These are phyloP conservation scores for Nibea albiflora DNA, from an alignment of 2,113 vertebrate species.

Conservation along the genomic window DNA sequence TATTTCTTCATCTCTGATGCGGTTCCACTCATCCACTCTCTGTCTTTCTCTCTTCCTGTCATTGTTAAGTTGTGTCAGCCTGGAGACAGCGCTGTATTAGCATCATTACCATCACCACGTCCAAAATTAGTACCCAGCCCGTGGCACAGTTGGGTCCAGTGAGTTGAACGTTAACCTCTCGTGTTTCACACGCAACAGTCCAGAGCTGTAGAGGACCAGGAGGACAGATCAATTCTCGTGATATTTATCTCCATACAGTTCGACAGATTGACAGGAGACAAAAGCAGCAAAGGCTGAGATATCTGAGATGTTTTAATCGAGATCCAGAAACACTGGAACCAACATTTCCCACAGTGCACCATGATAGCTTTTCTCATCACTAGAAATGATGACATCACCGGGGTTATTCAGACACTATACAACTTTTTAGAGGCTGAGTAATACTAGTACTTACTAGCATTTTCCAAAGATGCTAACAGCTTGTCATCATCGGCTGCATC, in stretches of 20 bases:
- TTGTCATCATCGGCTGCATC: too few species aligned
- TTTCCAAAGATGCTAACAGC: neutral
- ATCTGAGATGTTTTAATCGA: too few species aligned
- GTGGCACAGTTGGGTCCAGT: slow-evolving; percentile 20
- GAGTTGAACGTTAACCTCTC: slow-evolving; percentile 40
- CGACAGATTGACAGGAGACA: neutral
- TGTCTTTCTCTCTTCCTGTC: slow-evolving; percentile 38
- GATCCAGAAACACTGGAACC: neutral
- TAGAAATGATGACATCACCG: neutral
- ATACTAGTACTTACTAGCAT: neutral
- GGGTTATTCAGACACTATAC: neutral
- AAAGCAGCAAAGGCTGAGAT: neutral
- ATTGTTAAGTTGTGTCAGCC: slow-evolving; percentile 47
- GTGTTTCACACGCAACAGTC: slow-evolving; percentile 24
- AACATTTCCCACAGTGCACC: neutral
- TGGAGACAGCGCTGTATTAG: slow-evolving; percentile 55
- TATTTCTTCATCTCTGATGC: neutral
- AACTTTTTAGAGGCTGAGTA: neutral
- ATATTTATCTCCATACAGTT: neutral
- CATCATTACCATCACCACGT: slow-evolving; percentile 21
- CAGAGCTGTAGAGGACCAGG: slow-evolving; percentile 5
- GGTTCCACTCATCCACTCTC: neutral
- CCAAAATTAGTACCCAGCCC: slow-evolving; percentile 28
- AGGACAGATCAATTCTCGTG: neutral
- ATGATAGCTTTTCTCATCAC: too few species aligned